phyloP scores from a whole-genome alignment of 2,888 invertebrate genomes.

The Nezara viridula region DNA sequence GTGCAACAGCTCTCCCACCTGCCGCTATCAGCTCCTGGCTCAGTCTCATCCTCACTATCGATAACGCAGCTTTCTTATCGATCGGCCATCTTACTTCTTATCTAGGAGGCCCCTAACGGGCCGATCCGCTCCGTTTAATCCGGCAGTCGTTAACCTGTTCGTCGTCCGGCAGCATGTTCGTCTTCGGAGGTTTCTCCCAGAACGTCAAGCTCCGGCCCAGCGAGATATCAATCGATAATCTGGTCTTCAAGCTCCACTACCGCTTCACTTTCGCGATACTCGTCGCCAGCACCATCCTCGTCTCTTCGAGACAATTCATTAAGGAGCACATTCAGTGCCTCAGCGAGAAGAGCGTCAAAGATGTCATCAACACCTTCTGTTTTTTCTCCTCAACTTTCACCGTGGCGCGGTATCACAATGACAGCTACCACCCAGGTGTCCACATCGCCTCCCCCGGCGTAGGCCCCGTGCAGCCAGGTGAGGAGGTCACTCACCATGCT shows the following conservation, averaged over 20 bases:
- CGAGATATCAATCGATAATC: constrained; percentile 90
- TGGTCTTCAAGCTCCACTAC: constrained; percentile 93
- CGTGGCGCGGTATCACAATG: constrained; percentile 84
- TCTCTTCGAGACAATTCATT: constrained; percentile 95
- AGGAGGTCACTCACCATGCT: constrained; percentile 90
- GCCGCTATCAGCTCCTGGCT: not conserved
- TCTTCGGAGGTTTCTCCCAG: constrained; percentile 61
- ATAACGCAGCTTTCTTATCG: not conserved
- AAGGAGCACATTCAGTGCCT: constrained; percentile 98
- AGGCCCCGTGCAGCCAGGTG: constrained; percentile 82
- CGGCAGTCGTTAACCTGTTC: not conserved
- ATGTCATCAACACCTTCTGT: constrained; percentile 94
- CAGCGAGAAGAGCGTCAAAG: constrained; percentile 88
- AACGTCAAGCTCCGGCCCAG: constrained; percentile 51
- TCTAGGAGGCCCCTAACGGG: constrained; percentile 22
- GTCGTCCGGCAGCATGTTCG: constrained; percentile 59
- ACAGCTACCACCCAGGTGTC: constrained; percentile 77
- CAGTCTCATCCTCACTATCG: not conserved
- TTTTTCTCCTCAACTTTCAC: constrained; percentile 90
- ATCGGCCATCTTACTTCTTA: not conserved
- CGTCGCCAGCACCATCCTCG: constrained; percentile 91
- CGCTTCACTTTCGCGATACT: constrained; percentile 92
- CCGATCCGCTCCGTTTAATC: constrained; percentile 20
- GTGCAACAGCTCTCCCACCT: not conserved
- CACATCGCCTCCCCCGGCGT: constrained; percentile 88